Evolutionary conservation across 37 sponge, comb jelly and placozoan species (phyloP), one percentile per base, ranked within the genome.

Genomic region (Dysidea cf. avara): DNA sequence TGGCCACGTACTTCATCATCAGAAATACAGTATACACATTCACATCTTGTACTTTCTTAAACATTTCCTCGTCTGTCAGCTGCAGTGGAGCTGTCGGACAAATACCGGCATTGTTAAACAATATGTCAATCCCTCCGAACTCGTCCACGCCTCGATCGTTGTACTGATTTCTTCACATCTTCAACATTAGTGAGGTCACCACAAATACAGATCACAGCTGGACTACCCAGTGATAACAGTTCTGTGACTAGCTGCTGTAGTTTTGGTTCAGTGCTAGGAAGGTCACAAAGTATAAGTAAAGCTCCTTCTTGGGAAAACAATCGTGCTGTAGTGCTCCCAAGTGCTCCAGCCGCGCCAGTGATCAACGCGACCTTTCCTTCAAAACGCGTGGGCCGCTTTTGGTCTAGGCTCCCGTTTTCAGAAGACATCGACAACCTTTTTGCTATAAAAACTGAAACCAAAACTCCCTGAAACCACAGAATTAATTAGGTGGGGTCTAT

Each of bases 311-410:
- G 4, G 7, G 81, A 81, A 80, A 92, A 85, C 4, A 59, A 48
- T 22, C 40, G 24, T 6, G 93, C 93, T 40, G 93, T 76, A 16
- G 88, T 59, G 11, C 69, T 39, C 14, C 93, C 93, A 33, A 92
- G 87, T 54, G 87, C 88, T 9, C 93, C 93, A 0, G 93, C 93
- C 2, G 85, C 93, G 36, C 93, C 93, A n/a, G 93, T 92, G 33
- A 92, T 80, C n/a, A 92, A 57, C 3, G 74, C 77, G 12, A 66
- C 57, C 53, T 87, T 86, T 20, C 69, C 67, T 2, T 36, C 13
- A 52, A 86, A 86, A 56, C n/a, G n/a, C n/a, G n/a, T n/a, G n/a
- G n/a, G n/a, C n/a, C n/a, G n/a, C n/a, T n/a, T n/a, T n/a, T n/a
- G n/a, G n/a, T n/a, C n/a, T n/a, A n/a, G n/a, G n/a, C n/a, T n/a